Evolutionary conservation across 1,140 invertebrate species (phyloP), one percentile per base, ranked within the genome.

Genomic region (Cyclina sinensis): DNA sequence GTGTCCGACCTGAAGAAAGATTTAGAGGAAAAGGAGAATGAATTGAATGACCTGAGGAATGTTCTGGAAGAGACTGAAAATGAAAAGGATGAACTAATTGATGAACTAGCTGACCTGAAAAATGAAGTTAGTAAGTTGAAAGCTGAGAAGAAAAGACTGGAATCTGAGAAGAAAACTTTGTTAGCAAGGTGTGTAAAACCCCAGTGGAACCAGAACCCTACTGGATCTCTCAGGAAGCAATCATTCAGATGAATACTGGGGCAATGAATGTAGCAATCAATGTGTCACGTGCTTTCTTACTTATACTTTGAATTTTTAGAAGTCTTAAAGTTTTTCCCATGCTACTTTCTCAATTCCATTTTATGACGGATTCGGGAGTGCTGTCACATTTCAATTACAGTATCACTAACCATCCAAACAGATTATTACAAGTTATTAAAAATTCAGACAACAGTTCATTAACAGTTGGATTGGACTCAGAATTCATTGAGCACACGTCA

Each of bases 71-170:
- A 88, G 24, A 88, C 86, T 1, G 86, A 88, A 57, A 82, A 21
- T 74, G 86, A 88, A 27, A 88, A 83, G 39, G 86, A 88, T 11
- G 86, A 88, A 5, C 37, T 88, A 18, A 83, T 82, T 76, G 86
- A 88, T 43, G 79, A 81, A 57, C 14, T 88, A 48, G 43, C 78
- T 39, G 51, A 88, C 12, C 68, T 88, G 21, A 88, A 88, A 62
- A 27, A 7, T 35, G 80, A 88, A 24, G 35, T 88, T 3, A 48
- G 30, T 18, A 82, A 59, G 12, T 54, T 88, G 21, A 82, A 88
- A 30, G 59, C 78, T 39, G 86, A 88, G 11, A 88, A 88, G 32
- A 88, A 76, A 24, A 88, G 24, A 73, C 37, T 88, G 12, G 86
- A 88, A 24, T 7, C 46, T n/a, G 86, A 88, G 46, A 88, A 88